These are phyloP conservation scores for Ifrita kowaldi DNA, from an alignment of 2,113 vertebrate genomes.

Conservation along the genomic window DNA sequence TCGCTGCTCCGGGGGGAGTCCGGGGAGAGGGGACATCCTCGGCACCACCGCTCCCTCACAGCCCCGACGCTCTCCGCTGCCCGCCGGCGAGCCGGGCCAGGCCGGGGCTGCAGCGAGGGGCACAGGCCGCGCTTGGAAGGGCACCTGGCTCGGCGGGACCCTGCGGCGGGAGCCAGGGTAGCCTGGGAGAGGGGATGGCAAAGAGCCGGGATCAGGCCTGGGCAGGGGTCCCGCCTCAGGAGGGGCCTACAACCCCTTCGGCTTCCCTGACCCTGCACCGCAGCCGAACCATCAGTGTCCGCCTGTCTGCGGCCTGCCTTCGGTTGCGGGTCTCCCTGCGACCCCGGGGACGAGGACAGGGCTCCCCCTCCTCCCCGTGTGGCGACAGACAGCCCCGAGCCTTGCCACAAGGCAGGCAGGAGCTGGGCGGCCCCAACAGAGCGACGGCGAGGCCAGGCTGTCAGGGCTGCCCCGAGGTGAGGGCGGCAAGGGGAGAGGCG, in stretches of 20 bases:
- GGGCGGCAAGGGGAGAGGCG: rapidly evolving
- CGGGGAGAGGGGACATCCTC: not conserved
- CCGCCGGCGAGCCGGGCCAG: not conserved
- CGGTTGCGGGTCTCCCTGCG: rapidly evolving
- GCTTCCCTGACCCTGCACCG: not conserved
- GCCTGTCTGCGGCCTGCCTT: not conserved
- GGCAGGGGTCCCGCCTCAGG: not conserved
- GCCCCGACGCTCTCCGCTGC: not conserved
- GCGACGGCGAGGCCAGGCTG: not conserved
- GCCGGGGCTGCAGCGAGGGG: not conserved
- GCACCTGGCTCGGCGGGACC: not conserved
- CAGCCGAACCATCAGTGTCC: rapidly evolving
- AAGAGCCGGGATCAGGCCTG: not conserved
- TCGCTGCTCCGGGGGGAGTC: not conserved
- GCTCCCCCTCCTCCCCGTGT: not conserved
- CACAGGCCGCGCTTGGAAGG: not conserved
- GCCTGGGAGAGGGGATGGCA: not conserved
- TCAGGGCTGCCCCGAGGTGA: not conserved
- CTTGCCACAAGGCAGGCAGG: not conserved
- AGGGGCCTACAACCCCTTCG: not conserved
- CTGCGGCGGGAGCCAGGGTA: not conserved
- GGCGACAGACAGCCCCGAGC: not conserved
- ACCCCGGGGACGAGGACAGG: too few relatives aligned
- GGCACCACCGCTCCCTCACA: not conserved
- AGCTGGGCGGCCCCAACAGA: not conserved